Percentiles rank a stretch among this genome's conserved stretches.
These are phyloP conservation scores for Ormyrus pomaceus DNA, from an alignment of 2,888 invertebrate genomes.

Conservation along the genomic window DNA sequence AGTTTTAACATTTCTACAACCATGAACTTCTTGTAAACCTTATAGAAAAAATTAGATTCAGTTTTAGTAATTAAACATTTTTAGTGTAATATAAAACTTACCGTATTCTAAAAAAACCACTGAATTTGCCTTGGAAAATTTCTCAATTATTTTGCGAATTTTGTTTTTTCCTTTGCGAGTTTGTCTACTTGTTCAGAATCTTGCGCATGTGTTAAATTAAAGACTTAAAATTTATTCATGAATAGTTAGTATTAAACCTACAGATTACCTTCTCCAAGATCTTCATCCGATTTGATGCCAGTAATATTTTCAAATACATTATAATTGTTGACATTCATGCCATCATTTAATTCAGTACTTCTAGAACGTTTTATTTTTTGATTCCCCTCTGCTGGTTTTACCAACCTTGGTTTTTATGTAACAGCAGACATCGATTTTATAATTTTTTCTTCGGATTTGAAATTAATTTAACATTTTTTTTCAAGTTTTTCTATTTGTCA, in stretches of 20 bases:
- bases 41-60: background rate
- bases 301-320: conserved; percentile 61
- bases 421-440: conserved; percentile 37
- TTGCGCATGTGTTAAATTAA: too few relatives aligned
- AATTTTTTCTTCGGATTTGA: conserved; percentile 54
- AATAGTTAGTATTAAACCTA: background rate
- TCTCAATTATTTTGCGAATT: conserved; percentile 72
- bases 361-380: too few relatives aligned
- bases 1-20: conserved; percentile 75
- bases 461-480: conserved; percentile 51
- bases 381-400: too few relatives aligned
- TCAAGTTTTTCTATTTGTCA: conserved; percentile 55
- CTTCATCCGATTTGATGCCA: conserved; percentile 31
- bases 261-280: conserved; percentile 55
- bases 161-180: conserved; percentile 34
- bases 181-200: too few relatives aligned
- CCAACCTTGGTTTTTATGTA: too few relatives aligned
- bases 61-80: too few relatives aligned
- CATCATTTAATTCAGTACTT: conserved; percentile 45
- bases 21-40: conserved; percentile 77
- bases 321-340: conserved; percentile 56
- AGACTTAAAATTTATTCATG: too few relatives aligned
- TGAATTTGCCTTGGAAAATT: conserved; percentile 73
- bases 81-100: too few relatives aligned
- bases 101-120: conserved; percentile 76